Evolutionary conservation across 2,888 invertebrate genomes (phyloP), one percentile per base, ranked within the genome.

Genomic region (Dynastes maya): DNA sequence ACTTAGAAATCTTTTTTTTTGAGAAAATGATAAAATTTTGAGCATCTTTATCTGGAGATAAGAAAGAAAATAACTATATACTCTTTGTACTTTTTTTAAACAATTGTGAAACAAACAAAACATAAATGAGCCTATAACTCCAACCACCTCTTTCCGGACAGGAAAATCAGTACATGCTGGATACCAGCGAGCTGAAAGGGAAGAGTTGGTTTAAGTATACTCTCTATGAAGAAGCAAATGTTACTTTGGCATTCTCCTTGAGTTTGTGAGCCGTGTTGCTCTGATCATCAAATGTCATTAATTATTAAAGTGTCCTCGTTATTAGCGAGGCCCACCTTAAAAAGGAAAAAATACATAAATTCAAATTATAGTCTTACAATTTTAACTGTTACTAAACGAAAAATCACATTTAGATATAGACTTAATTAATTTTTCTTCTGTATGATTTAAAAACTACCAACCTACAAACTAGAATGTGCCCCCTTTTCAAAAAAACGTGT

Each of bases 391-490:
- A 22, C 6, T 85, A 63, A 83, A 84, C 86, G 87, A 84, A 83
- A 87, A 88, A 88, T 88, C 88, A 88, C 88, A 88, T 86, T 88
- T 85, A 87, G 85, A 86, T 86, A 85, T 84, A 83, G 82, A 84
- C 83, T 83, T 83, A 82, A 79, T 82, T 77, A 78, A 51, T 71
- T 70, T 83, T 83, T 78, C 79, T 83, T 76, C 79, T 74, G 45
- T 74, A 61, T 74, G 3, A 40, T 74, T 76, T 65, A 80, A 85
- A 85, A 85, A 85, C 85, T 86, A 86, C 80, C 55, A 78, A 63
- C 82, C 82, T 86, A 85, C 81, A 82, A 82, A 81, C 85, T 86
- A 85, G 80, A 77, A 84, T 85, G 85, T 74, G 72, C 13, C n/a
- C 72, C 72, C 72, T 13, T 74, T 74, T 61, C 11, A 27, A 61